phyloP scores from a whole-genome alignment of 2,113 vertebrate species.

The Rana temporaria region DNA sequence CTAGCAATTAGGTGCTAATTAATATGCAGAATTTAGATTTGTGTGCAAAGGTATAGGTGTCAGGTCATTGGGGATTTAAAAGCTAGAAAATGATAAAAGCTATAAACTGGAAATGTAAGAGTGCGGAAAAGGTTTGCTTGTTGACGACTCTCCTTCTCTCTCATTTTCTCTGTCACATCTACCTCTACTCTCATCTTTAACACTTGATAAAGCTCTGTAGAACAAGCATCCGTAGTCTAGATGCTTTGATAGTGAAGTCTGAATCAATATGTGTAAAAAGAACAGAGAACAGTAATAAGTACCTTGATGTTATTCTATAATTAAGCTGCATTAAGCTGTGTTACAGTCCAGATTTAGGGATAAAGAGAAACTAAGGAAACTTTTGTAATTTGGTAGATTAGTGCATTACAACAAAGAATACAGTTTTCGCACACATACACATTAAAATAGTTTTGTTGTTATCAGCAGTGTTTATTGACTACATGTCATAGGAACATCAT shows the following conservation, averaged over 20 bases:
- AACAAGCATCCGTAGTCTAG: conserved; percentile 14
- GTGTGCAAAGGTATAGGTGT: too few relatives aligned
- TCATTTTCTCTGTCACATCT: neutral
- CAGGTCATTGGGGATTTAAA: neutral
- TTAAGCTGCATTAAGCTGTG: conserved; percentile 64
- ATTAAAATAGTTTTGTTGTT: too few relatives aligned
- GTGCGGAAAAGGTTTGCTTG: neutral
- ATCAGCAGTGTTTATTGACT: too few relatives aligned
- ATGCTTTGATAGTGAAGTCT: conserved; percentile 34
- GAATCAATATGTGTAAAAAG: conserved; percentile 34
- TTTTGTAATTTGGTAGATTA: neutral
- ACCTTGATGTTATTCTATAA: conserved; percentile 54
- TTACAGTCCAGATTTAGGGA: neutral
- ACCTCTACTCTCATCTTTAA: conserved; percentile 8
- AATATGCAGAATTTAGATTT: too few relatives aligned
- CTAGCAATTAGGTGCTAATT: too few relatives aligned
- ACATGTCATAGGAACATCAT: too few relatives aligned
- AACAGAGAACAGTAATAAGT: conserved; percentile 19
- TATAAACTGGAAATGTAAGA: conserved; percentile 16
- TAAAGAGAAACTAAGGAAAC: neutral
- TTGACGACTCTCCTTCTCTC: neutral
- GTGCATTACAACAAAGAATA: too few relatives aligned
- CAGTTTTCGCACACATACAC: too few relatives aligned
- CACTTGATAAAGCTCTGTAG: conserved; percentile 15
- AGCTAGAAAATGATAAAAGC: neutral